phyloP scores from a whole-genome alignment of 2,797 vertebrate species.

The Emydoidea blandingii region DNA sequence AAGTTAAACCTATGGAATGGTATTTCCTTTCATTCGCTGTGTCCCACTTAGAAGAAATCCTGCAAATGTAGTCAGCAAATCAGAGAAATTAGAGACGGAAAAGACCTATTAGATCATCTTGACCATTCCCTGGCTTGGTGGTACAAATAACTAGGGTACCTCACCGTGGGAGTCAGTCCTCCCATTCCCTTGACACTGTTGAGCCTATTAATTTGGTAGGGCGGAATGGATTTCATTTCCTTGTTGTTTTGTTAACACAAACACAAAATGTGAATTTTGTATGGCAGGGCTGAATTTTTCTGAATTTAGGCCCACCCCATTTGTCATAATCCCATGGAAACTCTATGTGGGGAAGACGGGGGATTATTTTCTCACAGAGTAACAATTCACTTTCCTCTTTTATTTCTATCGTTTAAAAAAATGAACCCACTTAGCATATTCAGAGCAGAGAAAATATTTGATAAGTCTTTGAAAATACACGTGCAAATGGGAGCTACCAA shows the following conservation, averaged over 20 bases:
- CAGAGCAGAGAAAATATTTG: not conserved
- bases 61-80: not conserved
- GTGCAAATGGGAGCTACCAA: not conserved
- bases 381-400: not conserved
- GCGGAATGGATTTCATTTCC: not conserved
- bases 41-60: not conserved
- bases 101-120: not conserved
- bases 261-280: not conserved
- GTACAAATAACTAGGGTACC: not conserved
- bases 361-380: not conserved
- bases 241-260: not conserved
- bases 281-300: not conserved
- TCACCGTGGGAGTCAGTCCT: fast-evolving
- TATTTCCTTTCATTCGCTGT: not conserved
- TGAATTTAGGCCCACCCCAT: not conserved
- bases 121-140: not conserved
- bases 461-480: not conserved
- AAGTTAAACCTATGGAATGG: not conserved
- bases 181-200: fast-evolving
- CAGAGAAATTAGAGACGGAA: not conserved
- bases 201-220: not conserved
- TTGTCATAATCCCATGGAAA: not conserved
- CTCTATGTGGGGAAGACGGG: not conserved
- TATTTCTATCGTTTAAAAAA: not conserved
- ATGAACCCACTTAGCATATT: not conserved